These are phyloP conservation scores for Achlya flavicornis DNA, from an alignment of 2,888 invertebrate genomes.

Conservation along the genomic window DNA sequence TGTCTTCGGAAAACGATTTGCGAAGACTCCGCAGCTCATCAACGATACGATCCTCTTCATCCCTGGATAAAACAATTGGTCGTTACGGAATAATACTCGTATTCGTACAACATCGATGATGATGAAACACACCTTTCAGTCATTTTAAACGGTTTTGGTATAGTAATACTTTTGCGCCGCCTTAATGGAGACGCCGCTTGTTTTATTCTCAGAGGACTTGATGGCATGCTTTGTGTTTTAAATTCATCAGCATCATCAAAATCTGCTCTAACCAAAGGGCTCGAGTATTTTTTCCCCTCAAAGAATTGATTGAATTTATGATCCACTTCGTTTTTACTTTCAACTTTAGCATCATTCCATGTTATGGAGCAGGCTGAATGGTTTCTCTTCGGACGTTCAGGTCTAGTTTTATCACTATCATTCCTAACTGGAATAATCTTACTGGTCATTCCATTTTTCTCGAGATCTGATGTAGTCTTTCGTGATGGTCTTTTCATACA, in stretches of 20 bases:
- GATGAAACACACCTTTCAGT: conserved; percentile 84
- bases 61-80: conserved; percentile 69
- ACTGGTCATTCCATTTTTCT: conserved; percentile 36
- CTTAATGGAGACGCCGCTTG: conserved; percentile 51
- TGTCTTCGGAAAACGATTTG: conserved; percentile 76
- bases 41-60: conserved; percentile 85
- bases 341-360: conserved; percentile 72
- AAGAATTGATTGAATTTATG: conserved; percentile 72
- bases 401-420: conserved; percentile 51
- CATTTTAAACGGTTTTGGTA: conserved; percentile 88
- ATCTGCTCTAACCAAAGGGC: conserved; percentile 28
- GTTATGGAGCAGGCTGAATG: conserved; percentile 79
- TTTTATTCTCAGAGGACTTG: conserved; percentile 79
- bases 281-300: conserved; percentile 51
- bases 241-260: conserved; percentile 59
- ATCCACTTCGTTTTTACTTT: conserved; percentile 63
- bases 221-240: conserved; percentile 83
- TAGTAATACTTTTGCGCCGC: conserved; percentile 75
- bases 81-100: neutral
- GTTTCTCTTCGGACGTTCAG: conserved; percentile 64
- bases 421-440: conserved; percentile 47
- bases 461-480: conserved; percentile 36
- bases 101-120: no score
- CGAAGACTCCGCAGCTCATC: conserved; percentile 74
- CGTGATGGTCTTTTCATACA: conserved; percentile 44